These are phyloP conservation scores for Megamerina dolium DNA, from an alignment of 2,888 invertebrate species.

Conservation along the genomic window DNA sequence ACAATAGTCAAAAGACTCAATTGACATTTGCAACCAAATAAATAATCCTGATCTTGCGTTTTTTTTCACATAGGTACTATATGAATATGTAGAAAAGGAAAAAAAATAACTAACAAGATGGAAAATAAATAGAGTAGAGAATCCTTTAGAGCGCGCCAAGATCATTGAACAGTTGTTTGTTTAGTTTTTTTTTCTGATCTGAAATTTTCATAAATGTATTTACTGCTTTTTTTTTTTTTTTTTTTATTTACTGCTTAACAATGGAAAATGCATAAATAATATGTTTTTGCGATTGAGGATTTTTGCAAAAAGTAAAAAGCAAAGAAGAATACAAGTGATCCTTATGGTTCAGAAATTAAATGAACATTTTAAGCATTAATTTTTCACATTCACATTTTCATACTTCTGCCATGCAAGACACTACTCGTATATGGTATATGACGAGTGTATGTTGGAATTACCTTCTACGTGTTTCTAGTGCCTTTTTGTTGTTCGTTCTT, in stretches of 20 bases:
- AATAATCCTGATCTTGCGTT: constrained; percentile 4
- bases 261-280: not conserved
- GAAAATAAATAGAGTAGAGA: not conserved
- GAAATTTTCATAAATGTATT: too few relatives aligned
- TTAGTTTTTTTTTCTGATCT: too few relatives aligned
- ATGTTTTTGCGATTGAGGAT: too few relatives aligned
- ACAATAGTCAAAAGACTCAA: not conserved
- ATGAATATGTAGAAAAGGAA: not conserved
- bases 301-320: too few relatives aligned
- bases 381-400: not conserved
- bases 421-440: too few relatives aligned
- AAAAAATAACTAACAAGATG: not conserved
- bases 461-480: too few relatives aligned
- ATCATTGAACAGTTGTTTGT: not conserved
- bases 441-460: too few relatives aligned
- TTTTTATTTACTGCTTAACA: too few relatives aligned
- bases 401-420: not conserved
- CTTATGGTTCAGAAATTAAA: not conserved
- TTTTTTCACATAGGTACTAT: not conserved
- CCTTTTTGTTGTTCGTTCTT: too few relatives aligned
- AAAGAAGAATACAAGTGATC: not conserved
- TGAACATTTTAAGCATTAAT: constrained; percentile 1
- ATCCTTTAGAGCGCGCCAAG: not conserved
- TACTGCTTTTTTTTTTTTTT: too few relatives aligned
- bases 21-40: constrained; percentile 3